These are phyloP conservation scores for Arnoldichthys spilopterus DNA, from an alignment of 2,797 vertebrate genomes.

Conservation along the genomic window DNA sequence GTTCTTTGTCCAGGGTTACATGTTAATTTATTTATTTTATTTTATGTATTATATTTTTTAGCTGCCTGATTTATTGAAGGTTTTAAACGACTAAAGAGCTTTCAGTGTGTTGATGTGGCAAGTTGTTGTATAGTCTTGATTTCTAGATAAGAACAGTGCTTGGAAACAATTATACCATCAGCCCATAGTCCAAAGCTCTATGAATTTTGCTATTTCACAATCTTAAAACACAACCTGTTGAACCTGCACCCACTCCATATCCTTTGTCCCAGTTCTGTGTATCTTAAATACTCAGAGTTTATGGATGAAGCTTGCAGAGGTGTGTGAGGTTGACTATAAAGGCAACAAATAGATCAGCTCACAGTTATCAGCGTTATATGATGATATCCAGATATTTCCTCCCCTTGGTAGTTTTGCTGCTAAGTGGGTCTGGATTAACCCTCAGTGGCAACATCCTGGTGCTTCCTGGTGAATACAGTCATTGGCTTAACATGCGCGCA, in stretches of 20 bases:
- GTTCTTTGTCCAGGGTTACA: no score
- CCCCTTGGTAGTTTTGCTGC: conserved; percentile 16
- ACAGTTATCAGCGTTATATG: neutral
- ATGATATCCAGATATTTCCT: neutral
- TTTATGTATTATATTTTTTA: no score
- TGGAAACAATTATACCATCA: neutral
- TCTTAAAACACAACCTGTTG: neutral
- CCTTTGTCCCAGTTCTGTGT: neutral
- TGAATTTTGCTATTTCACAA: neutral
- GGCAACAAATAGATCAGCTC: neutral
- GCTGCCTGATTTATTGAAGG: no score
- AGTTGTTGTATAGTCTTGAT: neutral
- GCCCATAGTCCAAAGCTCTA: conserved; percentile 54
- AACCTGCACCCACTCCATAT: neutral
- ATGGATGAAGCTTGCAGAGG: neutral
- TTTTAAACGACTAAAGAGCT: neutral
- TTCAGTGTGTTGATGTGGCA: neutral
- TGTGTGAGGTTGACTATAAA: neutral
- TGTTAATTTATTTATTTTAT: no score
- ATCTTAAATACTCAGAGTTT: neutral
- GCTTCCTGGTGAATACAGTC: conserved; percentile 75
- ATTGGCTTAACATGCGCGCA: conserved; percentile 77
- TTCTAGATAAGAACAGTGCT: neutral
- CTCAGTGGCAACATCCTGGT: conserved; percentile 72
- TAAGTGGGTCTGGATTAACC: conserved; percentile 38